A percentile compares a stretch with the other conserved stretches of the same genome.
Conservation (phyloP, 2,888 invertebrate species). For the Saturnia pavonia region DNA sequence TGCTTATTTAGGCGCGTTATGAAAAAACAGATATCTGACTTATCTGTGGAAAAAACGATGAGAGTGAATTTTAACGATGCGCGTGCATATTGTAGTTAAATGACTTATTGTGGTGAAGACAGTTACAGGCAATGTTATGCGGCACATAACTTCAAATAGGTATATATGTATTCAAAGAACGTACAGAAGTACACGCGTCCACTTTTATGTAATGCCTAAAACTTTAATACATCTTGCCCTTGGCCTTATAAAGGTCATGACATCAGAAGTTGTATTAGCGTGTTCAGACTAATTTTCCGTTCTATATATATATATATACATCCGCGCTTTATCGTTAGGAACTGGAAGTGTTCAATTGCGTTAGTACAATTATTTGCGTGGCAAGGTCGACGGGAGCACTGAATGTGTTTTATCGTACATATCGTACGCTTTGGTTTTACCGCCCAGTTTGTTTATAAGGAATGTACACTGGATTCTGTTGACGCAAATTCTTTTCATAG, state of each 20-base stretch:
- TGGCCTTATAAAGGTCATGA: slow-evolving; percentile 17
- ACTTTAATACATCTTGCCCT: slow-evolving; percentile 4
- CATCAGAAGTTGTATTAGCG: slow-evolving; percentile 16
- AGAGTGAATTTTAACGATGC: too few species aligned
- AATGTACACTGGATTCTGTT: slow-evolving; percentile 16
- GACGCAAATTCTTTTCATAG: slow-evolving; percentile 22
- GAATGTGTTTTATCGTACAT: slow-evolving; percentile 15
- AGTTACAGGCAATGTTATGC: too few species aligned
- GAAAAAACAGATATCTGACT: too few species aligned
- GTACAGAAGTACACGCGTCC: too few species aligned
- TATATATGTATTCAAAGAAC: too few species aligned
- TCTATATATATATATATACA: slow-evolving; percentile 8
- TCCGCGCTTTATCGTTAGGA: slow-evolving; percentile 13
- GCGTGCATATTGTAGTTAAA: too few species aligned
- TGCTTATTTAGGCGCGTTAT: too few species aligned
- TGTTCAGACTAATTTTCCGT: slow-evolving; percentile 21
- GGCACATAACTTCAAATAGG: too few species aligned
- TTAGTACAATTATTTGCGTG: slow-evolving; percentile 31
- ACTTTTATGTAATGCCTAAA: background rate
- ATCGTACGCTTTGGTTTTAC: slow-evolving; percentile 16
- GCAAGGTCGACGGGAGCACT: slow-evolving; percentile 30
- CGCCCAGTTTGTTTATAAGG: slow-evolving; percentile 1
- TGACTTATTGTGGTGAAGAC: too few species aligned
- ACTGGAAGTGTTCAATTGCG: slow-evolving; percentile 38
- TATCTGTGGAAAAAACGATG: too few species aligned